phyloP scores from a whole-genome alignment of 2,797 vertebrate genomes.

The Vireo griseus region DNA sequence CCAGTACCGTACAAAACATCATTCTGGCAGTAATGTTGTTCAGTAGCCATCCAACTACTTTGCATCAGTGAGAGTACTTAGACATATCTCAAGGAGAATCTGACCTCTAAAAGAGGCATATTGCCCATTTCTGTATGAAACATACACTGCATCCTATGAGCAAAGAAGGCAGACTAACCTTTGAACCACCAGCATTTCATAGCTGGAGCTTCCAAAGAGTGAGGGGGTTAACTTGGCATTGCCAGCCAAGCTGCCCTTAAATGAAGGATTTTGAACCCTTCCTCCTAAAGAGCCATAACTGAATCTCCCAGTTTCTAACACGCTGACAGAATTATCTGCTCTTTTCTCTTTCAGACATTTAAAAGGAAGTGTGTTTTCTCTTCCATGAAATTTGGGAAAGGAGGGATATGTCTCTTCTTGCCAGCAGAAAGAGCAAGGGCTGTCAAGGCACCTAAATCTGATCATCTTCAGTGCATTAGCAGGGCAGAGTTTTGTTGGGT shows the following conservation, averaged over 20 bases:
- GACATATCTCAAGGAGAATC: background rate
- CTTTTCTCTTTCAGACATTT: background rate
- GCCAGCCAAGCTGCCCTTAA: background rate
- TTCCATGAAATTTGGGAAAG: background rate
- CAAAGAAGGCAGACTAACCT: background rate
- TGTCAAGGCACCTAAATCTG: constrained; percentile 10
- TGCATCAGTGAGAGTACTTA: background rate
- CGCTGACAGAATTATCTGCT: background rate
- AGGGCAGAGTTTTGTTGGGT: background rate
- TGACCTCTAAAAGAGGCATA: background rate
- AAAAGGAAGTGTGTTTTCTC: background rate
- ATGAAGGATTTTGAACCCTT: background rate
- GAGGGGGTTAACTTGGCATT: background rate
- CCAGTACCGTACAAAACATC: background rate
- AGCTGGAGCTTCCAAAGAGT: constrained; percentile 42
- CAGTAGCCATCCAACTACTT: background rate
- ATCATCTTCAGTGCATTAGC: background rate
- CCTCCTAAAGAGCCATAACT: background rate
- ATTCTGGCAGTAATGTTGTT: background rate
- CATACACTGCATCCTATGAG: background rate
- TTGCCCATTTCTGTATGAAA: constrained; percentile 15
- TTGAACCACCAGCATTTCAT: background rate
- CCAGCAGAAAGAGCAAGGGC: background rate
- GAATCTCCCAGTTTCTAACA: background rate
- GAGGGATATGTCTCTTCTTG: background rate